A percentile compares a stretch with the other conserved stretches of the same genome.
Evolutionary conservation across 2,113 vertebrate species (phyloP).

Genomic region (Dromaius novaehollandiae): DNA sequence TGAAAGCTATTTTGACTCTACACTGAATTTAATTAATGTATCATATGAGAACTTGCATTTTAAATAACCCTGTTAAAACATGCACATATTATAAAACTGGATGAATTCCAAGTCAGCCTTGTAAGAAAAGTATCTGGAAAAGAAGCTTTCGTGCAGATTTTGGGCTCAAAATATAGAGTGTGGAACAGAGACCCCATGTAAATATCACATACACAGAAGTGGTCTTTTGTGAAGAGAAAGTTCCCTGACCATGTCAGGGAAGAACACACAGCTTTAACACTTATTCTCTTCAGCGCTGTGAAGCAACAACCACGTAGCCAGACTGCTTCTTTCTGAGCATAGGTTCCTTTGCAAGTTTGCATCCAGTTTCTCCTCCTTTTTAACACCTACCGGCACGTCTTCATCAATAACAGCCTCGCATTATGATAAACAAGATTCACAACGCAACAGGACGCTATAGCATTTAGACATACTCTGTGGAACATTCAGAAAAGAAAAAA

Average conservation of each 20-base stretch:
- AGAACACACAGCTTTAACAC: not conserved
- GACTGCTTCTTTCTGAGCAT: not conserved
- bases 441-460: not conserved
- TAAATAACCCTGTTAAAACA: slow-evolving; percentile 18
- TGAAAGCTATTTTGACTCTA: not conserved
- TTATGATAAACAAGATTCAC: not conserved
- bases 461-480: not conserved
- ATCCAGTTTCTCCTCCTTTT: not conserved
- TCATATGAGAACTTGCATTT: not conserved
- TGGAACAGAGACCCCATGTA: not conserved
- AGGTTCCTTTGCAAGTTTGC: not conserved
- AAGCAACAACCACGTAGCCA: not conserved
- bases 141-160: not conserved
- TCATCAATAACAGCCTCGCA: not conserved
- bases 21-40: not conserved
- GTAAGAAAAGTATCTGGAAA: slow-evolving; percentile 1
- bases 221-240: not conserved
- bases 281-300: not conserved
- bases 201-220: not conserved
- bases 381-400: not conserved
- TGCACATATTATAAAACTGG: not conserved
- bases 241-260: not conserved
- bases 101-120: slow-evolving; percentile 1
- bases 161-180: not conserved
- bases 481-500: not conserved